Conservation (phyloP, 2,888 invertebrate species). For the Parnassius apollo region DNA sequence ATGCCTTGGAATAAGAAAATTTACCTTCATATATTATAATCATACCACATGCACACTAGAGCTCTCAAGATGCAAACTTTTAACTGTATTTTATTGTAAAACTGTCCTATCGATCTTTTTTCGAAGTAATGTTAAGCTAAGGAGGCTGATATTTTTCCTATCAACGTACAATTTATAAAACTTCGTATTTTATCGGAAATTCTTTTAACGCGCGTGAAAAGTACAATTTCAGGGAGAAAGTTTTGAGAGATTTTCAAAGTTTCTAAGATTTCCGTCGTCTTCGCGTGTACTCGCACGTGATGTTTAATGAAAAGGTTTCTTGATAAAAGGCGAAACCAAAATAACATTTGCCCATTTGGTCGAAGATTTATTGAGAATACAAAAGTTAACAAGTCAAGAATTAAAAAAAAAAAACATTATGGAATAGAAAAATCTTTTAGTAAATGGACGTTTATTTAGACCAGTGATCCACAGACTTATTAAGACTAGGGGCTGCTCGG, state of each 20-base stretch:
- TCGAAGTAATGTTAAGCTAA: constrained; percentile 26
- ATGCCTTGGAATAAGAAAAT: too few species aligned
- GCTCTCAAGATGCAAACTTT: background rate
- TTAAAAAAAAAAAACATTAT: too few species aligned
- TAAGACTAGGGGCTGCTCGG: too few species aligned
- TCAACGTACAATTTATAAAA: constrained; percentile 43
- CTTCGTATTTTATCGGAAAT: constrained; percentile 40
- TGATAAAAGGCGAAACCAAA: constrained; percentile 28
- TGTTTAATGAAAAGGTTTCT: constrained; percentile 32
- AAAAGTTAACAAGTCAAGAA: too few species aligned
- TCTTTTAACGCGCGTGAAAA: constrained; percentile 38
- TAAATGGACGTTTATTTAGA: too few species aligned
- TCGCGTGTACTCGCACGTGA: constrained; percentile 40
- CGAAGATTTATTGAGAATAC: background rate
- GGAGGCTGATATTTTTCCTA: constrained; percentile 26
- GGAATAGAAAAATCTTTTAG: too few species aligned
- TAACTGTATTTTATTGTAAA: constrained; percentile 4
- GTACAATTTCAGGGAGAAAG: constrained; percentile 34
- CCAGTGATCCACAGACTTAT: too few species aligned
- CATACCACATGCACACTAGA: too few species aligned
- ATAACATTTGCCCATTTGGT: background rate
- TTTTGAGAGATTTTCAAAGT: constrained; percentile 41
- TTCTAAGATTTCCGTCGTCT: constrained; percentile 37
- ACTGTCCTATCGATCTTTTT: constrained; percentile 25
- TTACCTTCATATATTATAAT: too few species aligned